A percentile compares a stretch with the other conserved stretches of the same genome.
Evolutionary conservation across 2,888 invertebrate species (phyloP).

Genomic region (Orchesella flavescens): DNA sequence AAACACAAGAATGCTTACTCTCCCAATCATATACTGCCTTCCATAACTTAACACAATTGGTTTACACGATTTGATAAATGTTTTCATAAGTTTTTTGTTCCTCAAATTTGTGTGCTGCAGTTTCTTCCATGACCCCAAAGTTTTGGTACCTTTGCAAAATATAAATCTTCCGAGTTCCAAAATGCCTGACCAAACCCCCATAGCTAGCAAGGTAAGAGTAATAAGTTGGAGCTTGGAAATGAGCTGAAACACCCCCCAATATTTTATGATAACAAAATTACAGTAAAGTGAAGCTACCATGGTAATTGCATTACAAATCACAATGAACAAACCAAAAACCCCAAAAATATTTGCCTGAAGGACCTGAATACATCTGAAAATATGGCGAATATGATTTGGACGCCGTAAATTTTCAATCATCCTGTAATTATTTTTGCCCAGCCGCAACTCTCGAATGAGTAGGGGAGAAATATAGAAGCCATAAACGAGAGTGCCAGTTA

Average conservation of each 20-base stretch:
- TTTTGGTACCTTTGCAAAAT: too few relatives aligned
- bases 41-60: background rate
- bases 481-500: background rate
- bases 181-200: background rate
- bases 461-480: background rate
- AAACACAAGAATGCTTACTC: background rate
- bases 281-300: background rate
- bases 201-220: background rate
- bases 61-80: background rate
- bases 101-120: background rate
- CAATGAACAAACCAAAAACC: background rate
- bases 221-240: background rate
- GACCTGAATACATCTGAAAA: background rate
- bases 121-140: background rate
- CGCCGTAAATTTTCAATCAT: background rate
- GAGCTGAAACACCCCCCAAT: background rate
- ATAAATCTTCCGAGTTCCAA: background rate
- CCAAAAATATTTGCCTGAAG: background rate
- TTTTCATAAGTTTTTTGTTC: background rate
- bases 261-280: background rate
- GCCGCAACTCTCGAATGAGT: background rate
- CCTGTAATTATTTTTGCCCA: background rate
- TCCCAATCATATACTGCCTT: background rate
- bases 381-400: background rate
- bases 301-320: background rate